Conservation (phyloP, 64 coral and sea anemone genomes). For the Porites lutea region DNA sequence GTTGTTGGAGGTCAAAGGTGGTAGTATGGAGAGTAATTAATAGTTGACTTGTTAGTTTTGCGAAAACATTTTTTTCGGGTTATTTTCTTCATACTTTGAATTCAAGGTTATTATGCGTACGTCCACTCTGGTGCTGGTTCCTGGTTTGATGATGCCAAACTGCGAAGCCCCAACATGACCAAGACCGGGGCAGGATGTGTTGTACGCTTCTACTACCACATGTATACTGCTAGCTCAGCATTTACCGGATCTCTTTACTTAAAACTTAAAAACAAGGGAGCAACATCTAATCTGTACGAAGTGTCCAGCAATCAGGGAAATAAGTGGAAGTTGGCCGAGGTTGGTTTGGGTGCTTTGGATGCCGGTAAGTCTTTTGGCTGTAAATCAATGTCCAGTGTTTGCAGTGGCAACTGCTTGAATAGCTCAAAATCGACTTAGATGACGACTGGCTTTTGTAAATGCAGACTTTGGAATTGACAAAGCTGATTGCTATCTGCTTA, state of each 20-base stretch:
- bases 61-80: too few relatives aligned
- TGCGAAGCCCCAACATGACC: slow-evolving; percentile 84
- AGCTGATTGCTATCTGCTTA: too few relatives aligned
- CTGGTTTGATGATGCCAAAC: slow-evolving; percentile 71
- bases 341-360: slow-evolving; percentile 84
- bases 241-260: slow-evolving; percentile 43
- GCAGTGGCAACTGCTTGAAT: too few relatives aligned
- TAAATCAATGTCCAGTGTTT: too few relatives aligned
- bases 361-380: slow-evolving; percentile 31
- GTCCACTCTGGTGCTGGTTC: slow-evolving; percentile 88
- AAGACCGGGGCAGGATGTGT: slow-evolving; percentile 76
- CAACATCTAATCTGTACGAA: slow-evolving; percentile 63
- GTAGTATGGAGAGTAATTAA: too few relatives aligned
- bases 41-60: too few relatives aligned
- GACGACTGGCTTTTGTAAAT: too few relatives aligned
- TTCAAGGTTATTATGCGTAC: slow-evolving; percentile 93
- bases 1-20: too few relatives aligned
- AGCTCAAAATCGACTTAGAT: too few relatives aligned
- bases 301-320: slow-evolving; percentile 65
- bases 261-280: slow-evolving; percentile 80
- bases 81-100: not conserved
- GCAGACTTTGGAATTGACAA: too few relatives aligned
- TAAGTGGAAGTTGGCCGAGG: slow-evolving; percentile 68
- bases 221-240: slow-evolving; percentile 62
- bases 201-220: slow-evolving; percentile 89